Conservation (phyloP, 1,140 invertebrate genomes). For the Parapsyche elsis region DNA sequence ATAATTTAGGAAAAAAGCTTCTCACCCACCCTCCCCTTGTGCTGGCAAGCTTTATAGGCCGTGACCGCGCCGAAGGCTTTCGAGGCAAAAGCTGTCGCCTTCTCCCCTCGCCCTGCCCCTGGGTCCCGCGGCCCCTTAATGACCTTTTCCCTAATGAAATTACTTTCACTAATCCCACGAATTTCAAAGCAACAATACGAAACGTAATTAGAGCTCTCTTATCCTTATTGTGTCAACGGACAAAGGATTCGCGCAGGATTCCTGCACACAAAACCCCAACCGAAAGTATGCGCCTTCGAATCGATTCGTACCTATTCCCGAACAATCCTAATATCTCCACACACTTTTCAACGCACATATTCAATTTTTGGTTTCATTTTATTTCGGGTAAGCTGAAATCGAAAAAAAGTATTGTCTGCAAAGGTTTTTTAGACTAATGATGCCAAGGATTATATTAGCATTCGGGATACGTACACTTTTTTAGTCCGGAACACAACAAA, state of each 20-base stretch:
- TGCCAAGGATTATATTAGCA: not conserved
- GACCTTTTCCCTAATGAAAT: conserved; percentile 47
- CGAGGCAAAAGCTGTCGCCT: conserved; percentile 15
- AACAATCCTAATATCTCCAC: no score
- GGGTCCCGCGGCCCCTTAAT: conserved; percentile 24
- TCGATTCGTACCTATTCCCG: not conserved
- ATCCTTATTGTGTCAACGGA: conserved; percentile 43
- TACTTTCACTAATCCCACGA: conserved; percentile 43
- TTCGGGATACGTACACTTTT: not conserved
- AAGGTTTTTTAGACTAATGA: not conserved
- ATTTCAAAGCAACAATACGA: conserved; percentile 42
- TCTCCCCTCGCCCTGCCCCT: not conserved
- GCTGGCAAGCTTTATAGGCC: conserved; percentile 1
- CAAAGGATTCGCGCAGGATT: conserved; percentile 13
- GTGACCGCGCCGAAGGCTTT: conserved; percentile 8
- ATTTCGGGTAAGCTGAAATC: not conserved
- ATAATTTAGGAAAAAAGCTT: conserved; percentile 27
- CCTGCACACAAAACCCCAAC: not conserved
- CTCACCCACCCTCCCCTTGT: not conserved
- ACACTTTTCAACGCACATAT: no score
- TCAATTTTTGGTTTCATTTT: not conserved
- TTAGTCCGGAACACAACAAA: not conserved
- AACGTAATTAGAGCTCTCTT: conserved; percentile 50
- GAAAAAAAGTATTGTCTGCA: not conserved
- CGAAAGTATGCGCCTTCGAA: not conserved